phyloP scores from a whole-genome alignment of 2,797 vertebrate genomes.

The Hoplostethus atlanticus region DNA sequence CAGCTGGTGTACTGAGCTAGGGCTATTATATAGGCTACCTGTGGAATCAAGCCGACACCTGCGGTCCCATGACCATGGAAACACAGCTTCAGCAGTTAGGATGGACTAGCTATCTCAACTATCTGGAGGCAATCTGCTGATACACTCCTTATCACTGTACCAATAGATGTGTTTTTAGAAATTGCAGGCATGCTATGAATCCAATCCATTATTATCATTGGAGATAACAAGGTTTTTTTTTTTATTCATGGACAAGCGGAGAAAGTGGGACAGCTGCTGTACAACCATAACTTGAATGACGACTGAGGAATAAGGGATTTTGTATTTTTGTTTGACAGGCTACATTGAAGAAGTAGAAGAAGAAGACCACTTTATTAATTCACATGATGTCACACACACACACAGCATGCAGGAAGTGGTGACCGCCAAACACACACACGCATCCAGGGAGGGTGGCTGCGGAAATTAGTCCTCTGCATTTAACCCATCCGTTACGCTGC shows the following conservation, averaged over 20 bases:
- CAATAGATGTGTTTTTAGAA: neutral
- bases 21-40: slow-evolving; percentile 44
- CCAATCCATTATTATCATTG: neutral
- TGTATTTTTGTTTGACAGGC: neutral
- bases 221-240: neutral
- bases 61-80: slow-evolving; percentile 34
- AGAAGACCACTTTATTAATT: too few species aligned
- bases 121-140: neutral
- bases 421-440: too few species aligned
- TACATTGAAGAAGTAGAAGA: too few species aligned
- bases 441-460: too few species aligned
- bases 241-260: neutral
- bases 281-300: neutral
- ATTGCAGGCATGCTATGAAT: neutral
- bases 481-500: too few species aligned
- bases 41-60: slow-evolving; percentile 42
- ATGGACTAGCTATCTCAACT: neutral
- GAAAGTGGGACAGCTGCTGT: neutral
- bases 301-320: neutral
- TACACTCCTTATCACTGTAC: neutral
- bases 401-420: too few species aligned
- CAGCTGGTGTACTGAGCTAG: slow-evolving; percentile 45
- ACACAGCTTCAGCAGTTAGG: neutral
- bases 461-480: too few species aligned
- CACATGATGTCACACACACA: too few species aligned